Percentiles rank a stretch among this genome's conserved stretches.
phyloP scores from a whole-genome alignment of 1,140 invertebrate species.

The Drosophila busckii region DNA sequence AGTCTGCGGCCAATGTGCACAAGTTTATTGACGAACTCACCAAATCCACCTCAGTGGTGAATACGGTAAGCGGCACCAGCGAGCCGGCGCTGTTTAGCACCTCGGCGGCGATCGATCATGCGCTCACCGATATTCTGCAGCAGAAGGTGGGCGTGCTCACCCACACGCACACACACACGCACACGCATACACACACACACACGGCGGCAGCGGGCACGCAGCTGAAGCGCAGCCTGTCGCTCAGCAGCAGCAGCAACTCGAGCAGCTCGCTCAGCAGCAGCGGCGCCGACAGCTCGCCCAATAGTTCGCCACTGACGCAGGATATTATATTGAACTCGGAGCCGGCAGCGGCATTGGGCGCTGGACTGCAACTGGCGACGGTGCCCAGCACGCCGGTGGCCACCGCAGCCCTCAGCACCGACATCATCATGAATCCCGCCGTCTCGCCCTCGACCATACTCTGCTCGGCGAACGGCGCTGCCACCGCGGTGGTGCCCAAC shows the following conservation, averaged over 20 bases:
- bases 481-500: constrained; percentile 81
- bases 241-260: constrained; percentile 57
- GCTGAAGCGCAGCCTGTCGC: constrained; percentile 59
- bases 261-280: constrained; percentile 39
- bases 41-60: constrained; percentile 59
- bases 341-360: constrained; percentile 53
- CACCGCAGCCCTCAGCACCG: constrained; percentile 80
- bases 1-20: constrained; percentile 66
- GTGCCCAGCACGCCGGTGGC: constrained; percentile 13
- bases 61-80: constrained; percentile 52
- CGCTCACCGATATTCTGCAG: constrained; percentile 61
- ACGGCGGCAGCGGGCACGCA: constrained; percentile 24
- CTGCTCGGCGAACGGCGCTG: constrained; percentile 68
- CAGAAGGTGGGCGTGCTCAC: constrained; percentile 40
- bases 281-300: constrained; percentile 53
- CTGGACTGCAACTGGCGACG: constrained; percentile 41
- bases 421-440: constrained; percentile 83
- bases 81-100: constrained; percentile 45
- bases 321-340: constrained; percentile 79
- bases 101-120: constrained; percentile 60
- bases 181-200: background rate
- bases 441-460: constrained; percentile 81
- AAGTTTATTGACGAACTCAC: constrained; percentile 72
- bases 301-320: constrained; percentile 70
- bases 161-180: background rate